Percentiles rank a stretch among this genome's conserved stretches.
phyloP scores from a whole-genome alignment of 2,113 vertebrate genomes.

The Picathartes gymnocephalus region DNA sequence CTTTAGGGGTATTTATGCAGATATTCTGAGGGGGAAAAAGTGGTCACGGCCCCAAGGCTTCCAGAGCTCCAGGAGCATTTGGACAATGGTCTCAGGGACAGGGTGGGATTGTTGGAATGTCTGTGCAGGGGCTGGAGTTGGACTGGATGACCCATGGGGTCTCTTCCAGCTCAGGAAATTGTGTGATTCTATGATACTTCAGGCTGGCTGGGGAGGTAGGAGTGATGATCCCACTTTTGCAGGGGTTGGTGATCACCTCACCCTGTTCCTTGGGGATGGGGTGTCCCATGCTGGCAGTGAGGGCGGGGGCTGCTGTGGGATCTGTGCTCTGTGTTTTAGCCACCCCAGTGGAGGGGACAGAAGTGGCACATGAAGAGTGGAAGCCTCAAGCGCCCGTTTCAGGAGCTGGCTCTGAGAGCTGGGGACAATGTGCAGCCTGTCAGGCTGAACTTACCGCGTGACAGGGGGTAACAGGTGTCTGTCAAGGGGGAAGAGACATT shows the following conservation, averaged over 20 bases:
- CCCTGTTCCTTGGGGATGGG: not conserved
- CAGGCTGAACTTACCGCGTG: not conserved
- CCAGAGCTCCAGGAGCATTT: not conserved
- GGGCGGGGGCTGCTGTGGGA: not conserved
- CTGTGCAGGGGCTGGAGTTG: not conserved
- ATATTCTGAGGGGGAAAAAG: not conserved
- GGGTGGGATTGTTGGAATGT: not conserved
- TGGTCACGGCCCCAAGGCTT: not conserved
- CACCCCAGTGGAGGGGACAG: not conserved
- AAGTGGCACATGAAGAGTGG: not conserved
- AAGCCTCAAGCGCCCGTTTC: not conserved
- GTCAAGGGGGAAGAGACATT: not conserved
- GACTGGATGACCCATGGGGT: too few species aligned
- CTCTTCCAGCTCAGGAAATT: not conserved
- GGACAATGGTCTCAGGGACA: not conserved
- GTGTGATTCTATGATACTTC: not conserved
- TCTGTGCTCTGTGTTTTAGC: not conserved
- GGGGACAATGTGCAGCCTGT: not conserved
- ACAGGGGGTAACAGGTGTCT: not conserved
- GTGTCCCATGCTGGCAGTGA: not conserved
- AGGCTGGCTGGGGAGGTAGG: accelerated
- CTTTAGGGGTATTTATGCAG: not conserved
- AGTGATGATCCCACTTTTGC: not conserved
- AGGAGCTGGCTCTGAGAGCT: not conserved
- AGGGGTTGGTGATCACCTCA: not conserved